Evolutionary conservation across 2,888 invertebrate species (phyloP).

Genomic region (Flexamia atlantica): DNA sequence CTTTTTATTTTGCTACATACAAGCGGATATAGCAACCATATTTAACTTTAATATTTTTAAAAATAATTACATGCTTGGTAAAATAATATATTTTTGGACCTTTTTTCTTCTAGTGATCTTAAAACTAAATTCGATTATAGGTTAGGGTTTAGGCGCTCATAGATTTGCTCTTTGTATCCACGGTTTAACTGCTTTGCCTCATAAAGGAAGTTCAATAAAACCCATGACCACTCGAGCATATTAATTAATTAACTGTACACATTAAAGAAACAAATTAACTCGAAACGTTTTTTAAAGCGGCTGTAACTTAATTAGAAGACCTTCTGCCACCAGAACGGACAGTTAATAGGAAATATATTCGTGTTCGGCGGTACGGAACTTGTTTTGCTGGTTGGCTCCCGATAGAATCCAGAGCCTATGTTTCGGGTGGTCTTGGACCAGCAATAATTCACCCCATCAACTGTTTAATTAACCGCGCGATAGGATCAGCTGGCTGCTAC

Average conservation of each 20-base stretch:
- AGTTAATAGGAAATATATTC: not conserved
- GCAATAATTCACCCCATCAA: conserved; percentile 58
- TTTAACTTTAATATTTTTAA: no score
- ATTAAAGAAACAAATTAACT: not conserved
- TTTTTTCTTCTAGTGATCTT: no score
- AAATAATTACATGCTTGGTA: no score
- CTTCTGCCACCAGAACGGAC: not conserved
- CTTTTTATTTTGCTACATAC: no score
- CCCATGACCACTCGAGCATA: no score
- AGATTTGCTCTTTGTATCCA: no score
- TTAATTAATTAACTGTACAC: not conserved
- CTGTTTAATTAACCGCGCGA: conserved; percentile 55
- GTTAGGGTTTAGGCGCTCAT: no score
- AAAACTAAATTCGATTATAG: no score
- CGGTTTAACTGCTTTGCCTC: no score
- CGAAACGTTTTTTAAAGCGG: not conserved
- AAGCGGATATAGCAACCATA: no score
- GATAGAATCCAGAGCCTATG: conserved; percentile 34
- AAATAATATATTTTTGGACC: no score
- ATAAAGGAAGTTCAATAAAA: no score
- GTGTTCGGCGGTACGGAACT: not conserved
- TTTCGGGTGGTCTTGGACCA: conserved; percentile 56
- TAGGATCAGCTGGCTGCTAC: conserved; percentile 54
- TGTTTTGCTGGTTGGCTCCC: conserved; percentile 25
- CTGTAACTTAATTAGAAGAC: not conserved